Evolutionary conservation across 2,113 vertebrate genomes (phyloP).

Genomic region (Pelvicachromis taeniatus): DNA sequence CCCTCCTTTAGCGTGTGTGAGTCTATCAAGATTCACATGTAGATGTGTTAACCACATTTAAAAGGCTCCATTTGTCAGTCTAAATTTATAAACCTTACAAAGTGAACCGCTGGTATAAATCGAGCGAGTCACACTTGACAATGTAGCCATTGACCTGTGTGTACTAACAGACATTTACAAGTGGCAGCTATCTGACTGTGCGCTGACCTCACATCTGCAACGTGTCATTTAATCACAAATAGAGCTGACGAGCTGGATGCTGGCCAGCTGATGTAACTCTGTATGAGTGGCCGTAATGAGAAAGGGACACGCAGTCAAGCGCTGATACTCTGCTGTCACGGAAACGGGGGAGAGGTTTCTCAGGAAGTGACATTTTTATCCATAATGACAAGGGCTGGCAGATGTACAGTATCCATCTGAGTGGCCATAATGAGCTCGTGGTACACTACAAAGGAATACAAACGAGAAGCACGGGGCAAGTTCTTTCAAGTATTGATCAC

Average conservation of each 20-base stretch:
- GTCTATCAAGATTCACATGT: background rate
- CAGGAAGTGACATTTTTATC: slow-evolving; percentile 31
- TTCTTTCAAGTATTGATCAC: slow-evolving; percentile 6
- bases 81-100: background rate
- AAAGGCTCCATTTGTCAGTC: background rate
- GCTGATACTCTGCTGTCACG: slow-evolving; percentile 18
- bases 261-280: slow-evolving; percentile 32
- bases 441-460: background rate
- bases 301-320: slow-evolving; percentile 18
- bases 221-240: slow-evolving; percentile 39
- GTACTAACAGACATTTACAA: background rate
- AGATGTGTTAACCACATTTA: background rate
- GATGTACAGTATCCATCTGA: slow-evolving; percentile 15
- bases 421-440: slow-evolving; percentile 21
- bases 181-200: background rate
- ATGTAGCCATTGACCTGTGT: background rate
- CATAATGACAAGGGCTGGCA: slow-evolving; percentile 36
- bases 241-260: slow-evolving; percentile 19
- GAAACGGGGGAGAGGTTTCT: background rate
- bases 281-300: slow-evolving; percentile 44
- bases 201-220: background rate
- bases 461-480: background rate
- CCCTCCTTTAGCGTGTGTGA: background rate
- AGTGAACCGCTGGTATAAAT: background rate
- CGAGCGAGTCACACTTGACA: background rate